These are phyloP conservation scores for Phataginus tricuspis DNA, from an alignment of 2,797 vertebrate genomes.

Conservation along the genomic window DNA sequence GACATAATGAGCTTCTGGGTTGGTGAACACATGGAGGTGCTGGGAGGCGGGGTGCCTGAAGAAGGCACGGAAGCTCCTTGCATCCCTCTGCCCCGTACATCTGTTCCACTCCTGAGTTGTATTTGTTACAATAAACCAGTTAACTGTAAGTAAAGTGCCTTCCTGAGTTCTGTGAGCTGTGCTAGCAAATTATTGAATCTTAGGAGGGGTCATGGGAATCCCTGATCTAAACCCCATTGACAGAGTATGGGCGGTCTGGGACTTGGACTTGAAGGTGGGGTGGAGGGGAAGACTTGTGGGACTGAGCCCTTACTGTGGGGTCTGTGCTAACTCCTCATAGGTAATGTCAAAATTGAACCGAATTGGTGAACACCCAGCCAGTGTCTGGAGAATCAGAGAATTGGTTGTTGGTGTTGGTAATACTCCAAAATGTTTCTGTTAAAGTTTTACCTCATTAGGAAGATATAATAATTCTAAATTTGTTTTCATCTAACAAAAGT, in stretches of 20 bases:
- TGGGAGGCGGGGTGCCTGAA: background rate
- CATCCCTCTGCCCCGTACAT: background rate
- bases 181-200: background rate
- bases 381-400: background rate
- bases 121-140: background rate
- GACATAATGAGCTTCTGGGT: background rate
- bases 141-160: background rate
- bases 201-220: background rate
- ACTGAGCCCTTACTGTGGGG: background rate
- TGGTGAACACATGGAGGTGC: background rate
- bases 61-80: background rate
- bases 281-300: background rate
- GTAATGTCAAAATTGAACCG: background rate
- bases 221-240: background rate
- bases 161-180: background rate
- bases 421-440: background rate
- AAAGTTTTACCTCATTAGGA: background rate
- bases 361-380: background rate
- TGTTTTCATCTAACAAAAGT: background rate
- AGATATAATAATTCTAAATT: background rate
- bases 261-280: background rate
- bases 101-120: background rate
- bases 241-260: background rate
- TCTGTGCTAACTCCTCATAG: background rate
- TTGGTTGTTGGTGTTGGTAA: background rate